These are phyloP conservation scores for Microplitis manilae DNA, from an alignment of 2,888 invertebrate species.

Conservation along the genomic window DNA sequence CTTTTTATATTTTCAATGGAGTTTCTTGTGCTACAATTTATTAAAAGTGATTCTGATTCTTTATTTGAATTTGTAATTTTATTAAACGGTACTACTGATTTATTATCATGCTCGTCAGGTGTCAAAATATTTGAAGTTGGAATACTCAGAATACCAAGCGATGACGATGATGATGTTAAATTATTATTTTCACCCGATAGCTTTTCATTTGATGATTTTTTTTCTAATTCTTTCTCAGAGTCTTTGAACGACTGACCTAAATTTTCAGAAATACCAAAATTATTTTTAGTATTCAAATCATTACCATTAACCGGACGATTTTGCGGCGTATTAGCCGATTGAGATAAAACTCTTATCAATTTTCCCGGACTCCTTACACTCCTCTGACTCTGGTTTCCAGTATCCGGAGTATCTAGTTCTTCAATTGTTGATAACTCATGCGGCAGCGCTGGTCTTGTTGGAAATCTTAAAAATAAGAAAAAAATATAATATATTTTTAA, in stretches of 20 bases:
- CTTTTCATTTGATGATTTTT: background rate
- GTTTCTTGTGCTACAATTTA: constrained; percentile 30
- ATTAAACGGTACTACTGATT: background rate
- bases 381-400: constrained; percentile 68
- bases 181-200: background rate
- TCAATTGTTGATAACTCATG: constrained; percentile 71
- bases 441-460: background rate
- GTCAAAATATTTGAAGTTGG: background rate
- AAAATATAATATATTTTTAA: too few species aligned
- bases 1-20: constrained; percentile 40
- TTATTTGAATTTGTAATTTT: background rate
- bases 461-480: background rate
- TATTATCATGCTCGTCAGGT: background rate
- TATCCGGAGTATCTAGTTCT: constrained; percentile 80
- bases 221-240: background rate
- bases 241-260: background rate
- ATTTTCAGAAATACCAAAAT: background rate
- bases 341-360: constrained; percentile 12
- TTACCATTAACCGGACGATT: constrained; percentile 3
- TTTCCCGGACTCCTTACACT: constrained; percentile 56
- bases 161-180: background rate
- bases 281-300: background rate
- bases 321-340: background rate
- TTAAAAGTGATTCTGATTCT: constrained; percentile 31
- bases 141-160: background rate